These are phyloP conservation scores for Leptobrachium leishanense DNA, from an alignment of 2,113 vertebrate genomes.

Conservation along the genomic window DNA sequence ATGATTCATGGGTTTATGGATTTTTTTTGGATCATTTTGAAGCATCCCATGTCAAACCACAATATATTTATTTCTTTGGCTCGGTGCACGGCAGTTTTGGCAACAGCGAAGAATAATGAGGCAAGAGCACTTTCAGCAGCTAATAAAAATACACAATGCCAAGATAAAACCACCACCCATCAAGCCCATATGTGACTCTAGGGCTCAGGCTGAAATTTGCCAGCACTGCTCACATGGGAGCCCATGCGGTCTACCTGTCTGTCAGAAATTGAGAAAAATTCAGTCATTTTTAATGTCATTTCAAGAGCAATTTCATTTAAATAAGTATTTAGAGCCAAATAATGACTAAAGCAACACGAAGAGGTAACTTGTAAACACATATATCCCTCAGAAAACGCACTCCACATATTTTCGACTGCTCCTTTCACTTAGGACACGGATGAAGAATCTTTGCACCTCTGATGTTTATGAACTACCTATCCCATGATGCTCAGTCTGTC, in stretches of 20 bases:
- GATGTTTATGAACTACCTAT: too few species aligned
- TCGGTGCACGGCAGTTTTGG: neutral
- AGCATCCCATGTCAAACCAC: neutral
- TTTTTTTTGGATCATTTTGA: neutral
- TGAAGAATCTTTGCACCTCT: too few species aligned
- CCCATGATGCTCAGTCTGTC: too few species aligned
- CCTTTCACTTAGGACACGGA: too few species aligned
- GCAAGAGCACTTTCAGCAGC: slow-evolving; percentile 47
- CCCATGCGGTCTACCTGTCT: slow-evolving; percentile 55
- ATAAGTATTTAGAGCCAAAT: too few species aligned
- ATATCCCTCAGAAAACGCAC: too few species aligned
- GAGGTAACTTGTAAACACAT: too few species aligned
- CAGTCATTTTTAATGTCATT: slow-evolving; percentile 1
- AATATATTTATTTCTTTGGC: neutral
- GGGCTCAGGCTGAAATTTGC: slow-evolving; percentile 57
- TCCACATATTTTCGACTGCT: too few species aligned
- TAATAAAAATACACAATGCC: slow-evolving; percentile 62
- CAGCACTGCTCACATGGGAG: slow-evolving; percentile 54
- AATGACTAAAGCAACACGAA: too few species aligned
- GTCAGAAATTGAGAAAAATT: slow-evolving; percentile 56
- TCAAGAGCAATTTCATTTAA: too few species aligned
- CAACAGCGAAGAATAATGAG: slow-evolving; percentile 5
- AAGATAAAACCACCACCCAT: slow-evolving; percentile 64
- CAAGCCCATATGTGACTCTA: slow-evolving; percentile 62
- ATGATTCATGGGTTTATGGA: neutral